Evolutionary conservation across 2,113 vertebrate species (phyloP).

Genomic region (Ramphastos sulfuratus): DNA sequence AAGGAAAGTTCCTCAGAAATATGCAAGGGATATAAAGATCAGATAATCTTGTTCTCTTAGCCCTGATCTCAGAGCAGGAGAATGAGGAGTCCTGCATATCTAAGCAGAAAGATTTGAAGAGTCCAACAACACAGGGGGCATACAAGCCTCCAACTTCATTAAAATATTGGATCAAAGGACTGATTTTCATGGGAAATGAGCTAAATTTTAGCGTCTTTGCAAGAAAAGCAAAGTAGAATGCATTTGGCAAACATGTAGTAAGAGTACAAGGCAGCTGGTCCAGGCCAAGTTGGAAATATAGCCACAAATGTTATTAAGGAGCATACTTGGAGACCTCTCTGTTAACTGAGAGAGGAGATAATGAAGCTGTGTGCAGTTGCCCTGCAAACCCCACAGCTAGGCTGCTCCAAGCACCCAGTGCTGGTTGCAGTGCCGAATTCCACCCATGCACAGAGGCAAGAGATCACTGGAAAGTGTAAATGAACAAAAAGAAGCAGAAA

Average conservation of each 20-base stretch:
- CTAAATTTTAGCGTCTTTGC: neutral
- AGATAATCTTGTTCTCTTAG: neutral
- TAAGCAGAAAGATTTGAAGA: neutral
- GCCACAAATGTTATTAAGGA: neutral
- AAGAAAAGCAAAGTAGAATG: neutral
- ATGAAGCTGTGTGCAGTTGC: neutral
- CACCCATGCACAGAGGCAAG: neutral
- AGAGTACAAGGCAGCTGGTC: neutral
- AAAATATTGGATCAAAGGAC: neutral
- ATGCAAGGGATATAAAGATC: neutral
- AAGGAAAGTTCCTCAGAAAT: neutral
- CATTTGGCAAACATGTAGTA: neutral
- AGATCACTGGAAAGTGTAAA: neutral
- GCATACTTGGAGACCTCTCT: neutral
- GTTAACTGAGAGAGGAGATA: neutral
- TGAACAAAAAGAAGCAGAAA: neutral
- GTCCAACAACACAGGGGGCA: neutral
- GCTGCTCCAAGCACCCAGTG: neutral
- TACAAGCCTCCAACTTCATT: neutral
- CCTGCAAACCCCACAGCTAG: neutral
- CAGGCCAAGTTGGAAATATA: neutral
- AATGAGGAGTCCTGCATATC: neutral
- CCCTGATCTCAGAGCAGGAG: neutral
- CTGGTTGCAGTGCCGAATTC: neutral
- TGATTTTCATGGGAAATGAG: neutral